phyloP scores from a whole-genome alignment of 92 coral and sea anemone genomes.

The Porites divaricata region DNA sequence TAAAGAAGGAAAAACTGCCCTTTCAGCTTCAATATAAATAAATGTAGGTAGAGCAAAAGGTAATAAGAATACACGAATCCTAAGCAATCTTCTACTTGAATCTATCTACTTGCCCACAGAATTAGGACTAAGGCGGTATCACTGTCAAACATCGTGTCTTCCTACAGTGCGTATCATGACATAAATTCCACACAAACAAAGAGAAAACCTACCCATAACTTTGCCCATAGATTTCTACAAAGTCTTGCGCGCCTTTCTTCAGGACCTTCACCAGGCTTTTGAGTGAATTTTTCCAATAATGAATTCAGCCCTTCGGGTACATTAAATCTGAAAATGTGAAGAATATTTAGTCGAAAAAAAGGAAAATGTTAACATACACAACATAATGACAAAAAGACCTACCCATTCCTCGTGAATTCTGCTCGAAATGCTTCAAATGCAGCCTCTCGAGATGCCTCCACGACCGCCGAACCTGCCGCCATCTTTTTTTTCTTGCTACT shows the following conservation, averaged over 20 bases:
- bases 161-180: not conserved
- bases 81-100: not conserved
- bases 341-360: not conserved
- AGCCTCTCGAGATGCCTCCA: not conserved
- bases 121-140: not conserved
- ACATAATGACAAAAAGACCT: not conserved
- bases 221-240: too few species aligned
- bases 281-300: not conserved
- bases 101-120: not conserved
- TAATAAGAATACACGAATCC: not conserved
- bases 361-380: not conserved
- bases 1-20: too few species aligned
- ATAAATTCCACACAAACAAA: not conserved
- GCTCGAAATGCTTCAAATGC: not conserved
- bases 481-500: too few species aligned
- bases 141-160: not conserved
- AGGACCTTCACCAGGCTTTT: not conserved
- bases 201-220: too few species aligned
- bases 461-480: too few species aligned
- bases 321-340: conserved; percentile 4
- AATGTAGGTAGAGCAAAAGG: too few species aligned
- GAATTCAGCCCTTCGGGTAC: not conserved
- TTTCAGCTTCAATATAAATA: too few species aligned
- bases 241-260: too few species aligned
- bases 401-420: not conserved